Evolutionary conservation across 1,140 invertebrate species (phyloP), one percentile per base, ranked within the genome.

Genomic region (Euura lappo): DNA sequence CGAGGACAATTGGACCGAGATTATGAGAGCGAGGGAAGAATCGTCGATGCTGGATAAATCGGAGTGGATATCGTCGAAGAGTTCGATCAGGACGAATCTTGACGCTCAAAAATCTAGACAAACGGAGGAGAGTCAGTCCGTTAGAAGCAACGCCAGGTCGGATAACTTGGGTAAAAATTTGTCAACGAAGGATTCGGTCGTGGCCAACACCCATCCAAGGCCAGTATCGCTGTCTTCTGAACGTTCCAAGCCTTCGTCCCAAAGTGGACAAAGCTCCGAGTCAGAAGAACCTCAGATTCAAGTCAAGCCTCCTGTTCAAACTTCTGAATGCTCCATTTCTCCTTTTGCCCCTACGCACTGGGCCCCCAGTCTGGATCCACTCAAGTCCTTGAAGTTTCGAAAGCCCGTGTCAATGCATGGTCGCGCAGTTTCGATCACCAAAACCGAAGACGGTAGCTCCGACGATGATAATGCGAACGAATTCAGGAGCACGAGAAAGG

Each of bases 291-390:
- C 73, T 47, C 6, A 65, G 47, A 3, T 8, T 69, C 72, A 79
- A 65, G 68, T 51, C 69, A 44, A 69, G 75, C 13, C 75, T 82
- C 6, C 71, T 80, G 65, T 76, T 79, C 6, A 60, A 42, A 75
- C 73, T 51, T 80, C 76, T 0, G 83, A 84, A 72, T 73, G 79
- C 10, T 73, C 81, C 13, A 84, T 83, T 5, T 82, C 86, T 2
- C 87, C 84, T 72, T 84, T 87, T 65, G 76, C 79, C 2, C 84
- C 86, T 1, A 74, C 84, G 3, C 68, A 84, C 64, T 75, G 83
- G 11, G 71, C 76, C 4, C 83, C 80, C 2, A 86, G 79, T 72
- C 78, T 87, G n/a, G 85, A 87, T 5, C 83, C 83, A 6, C 67
- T 88, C 2, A 79, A 79, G 68, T 80, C 82, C 2, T 45, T 88